A percentile compares a stretch with the other conserved stretches of the same genome.
Conservation (phyloP, 2,797 vertebrate species). For the Pseudocheirus occidentalis region DNA sequence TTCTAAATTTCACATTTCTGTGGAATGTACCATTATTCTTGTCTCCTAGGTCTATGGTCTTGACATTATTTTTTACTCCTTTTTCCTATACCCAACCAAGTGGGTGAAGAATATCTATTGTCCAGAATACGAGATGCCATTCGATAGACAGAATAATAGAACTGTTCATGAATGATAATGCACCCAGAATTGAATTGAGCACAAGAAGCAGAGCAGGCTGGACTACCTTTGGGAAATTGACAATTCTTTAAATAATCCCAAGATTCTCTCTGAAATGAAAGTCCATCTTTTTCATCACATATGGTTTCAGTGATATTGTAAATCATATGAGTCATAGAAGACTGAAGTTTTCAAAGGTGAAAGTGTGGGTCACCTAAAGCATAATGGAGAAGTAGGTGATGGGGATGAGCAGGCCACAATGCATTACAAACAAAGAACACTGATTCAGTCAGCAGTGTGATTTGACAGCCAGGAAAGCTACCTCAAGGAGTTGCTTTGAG, state of each 20-base stretch:
- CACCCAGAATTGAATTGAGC: background rate
- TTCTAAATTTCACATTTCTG: background rate
- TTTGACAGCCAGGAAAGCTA: background rate
- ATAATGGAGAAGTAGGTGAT: background rate
- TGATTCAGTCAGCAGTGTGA: background rate
- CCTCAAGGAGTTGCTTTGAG: background rate
- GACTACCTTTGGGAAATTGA: background rate
- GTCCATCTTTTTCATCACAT: background rate
- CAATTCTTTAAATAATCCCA: background rate
- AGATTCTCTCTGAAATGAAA: background rate
- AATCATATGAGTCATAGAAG: background rate
- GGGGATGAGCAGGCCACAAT: background rate
- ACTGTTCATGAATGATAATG: background rate
- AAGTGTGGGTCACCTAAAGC: background rate
- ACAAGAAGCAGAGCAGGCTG: background rate
- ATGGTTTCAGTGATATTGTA: background rate
- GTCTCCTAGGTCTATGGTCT: background rate
- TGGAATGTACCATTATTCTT: background rate
- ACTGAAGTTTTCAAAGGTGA: background rate
- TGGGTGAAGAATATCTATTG: background rate
- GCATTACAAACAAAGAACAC: background rate
- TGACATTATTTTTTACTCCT: background rate
- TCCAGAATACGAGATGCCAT: background rate
- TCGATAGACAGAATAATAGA: background rate
- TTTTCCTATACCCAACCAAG: background rate